Base-by-base conservation (phyloP, 1,140 invertebrate genomes). In the Pseudomyrmex flavicornis region DNA sequence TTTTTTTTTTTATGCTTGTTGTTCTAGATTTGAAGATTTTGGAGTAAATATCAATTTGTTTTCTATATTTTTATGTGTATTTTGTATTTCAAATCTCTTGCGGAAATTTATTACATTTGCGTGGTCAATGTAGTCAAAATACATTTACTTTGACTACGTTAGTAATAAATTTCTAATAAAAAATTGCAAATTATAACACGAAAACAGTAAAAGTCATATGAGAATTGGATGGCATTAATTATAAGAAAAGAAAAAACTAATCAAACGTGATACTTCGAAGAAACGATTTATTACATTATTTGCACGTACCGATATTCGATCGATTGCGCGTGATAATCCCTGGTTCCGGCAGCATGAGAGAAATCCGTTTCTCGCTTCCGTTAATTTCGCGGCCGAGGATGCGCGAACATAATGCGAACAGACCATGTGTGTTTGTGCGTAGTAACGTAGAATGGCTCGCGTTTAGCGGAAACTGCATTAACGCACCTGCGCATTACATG, bases 381-480 rank as follows among this genome's bases (percentile, higher is more conserved):
- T 80, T 80, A 80, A 80, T 80, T 80, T 59, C 46, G 66, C 20
- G 12, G 48, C 52, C 65, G 63, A 69, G 65, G 65, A 70, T 80
- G 69, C 44, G 44, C 75, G 35, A 79, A 58, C 54, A 70, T 80
- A 80, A 80, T 72, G 56, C 54, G 66, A 80, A 72, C 50, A 80
- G 76, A 80, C 76, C 59, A 44, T 46, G 54, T 79, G 54, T 44
- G 52, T 79, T 35, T 44, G 65, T 70, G 56, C 15, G 44, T 54
- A 72, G 76, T 80, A 72, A 26, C 68, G 44, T 72, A 20, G 54
- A 10, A 26, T 35, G 46, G 54, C 20, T 62, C 59, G 66, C 46
- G 44, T 59, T 54, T 80, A 66, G 76, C 65, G 76, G 76, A 72
- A 80, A 59, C 76, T 54, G 13, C 54, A 44, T 77, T 79, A 79